These are phyloP conservation scores for Andrena minutula DNA, from an alignment of 2,888 invertebrate species.

Conservation along the genomic window DNA sequence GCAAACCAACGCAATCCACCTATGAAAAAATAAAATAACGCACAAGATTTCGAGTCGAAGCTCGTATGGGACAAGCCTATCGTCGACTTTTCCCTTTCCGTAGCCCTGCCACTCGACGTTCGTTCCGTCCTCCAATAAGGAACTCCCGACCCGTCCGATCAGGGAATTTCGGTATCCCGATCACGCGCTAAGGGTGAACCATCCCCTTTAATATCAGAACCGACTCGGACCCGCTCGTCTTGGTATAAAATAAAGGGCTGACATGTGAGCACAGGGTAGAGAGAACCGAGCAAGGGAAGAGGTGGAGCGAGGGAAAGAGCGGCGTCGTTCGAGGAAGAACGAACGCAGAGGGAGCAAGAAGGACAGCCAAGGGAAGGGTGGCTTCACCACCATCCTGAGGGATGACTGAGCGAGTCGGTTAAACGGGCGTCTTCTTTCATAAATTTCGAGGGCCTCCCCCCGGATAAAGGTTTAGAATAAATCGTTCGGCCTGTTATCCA, in stretches of 20 bases:
- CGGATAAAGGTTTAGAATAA: constrained; percentile 84
- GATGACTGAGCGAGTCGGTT: constrained; percentile 84
- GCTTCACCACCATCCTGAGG: constrained; percentile 81
- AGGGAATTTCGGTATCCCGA: constrained; percentile 81
- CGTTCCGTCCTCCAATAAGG: constrained; percentile 72
- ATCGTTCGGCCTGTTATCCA: constrained; percentile 84
- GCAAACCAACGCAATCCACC: not conserved
- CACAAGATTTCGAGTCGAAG: constrained; percentile 5
- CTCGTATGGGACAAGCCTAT: not conserved
- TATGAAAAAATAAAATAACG: not conserved
- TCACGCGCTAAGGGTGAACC: constrained; percentile 82
- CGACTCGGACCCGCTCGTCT: constrained; percentile 71
- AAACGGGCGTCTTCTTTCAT: constrained; percentile 85
- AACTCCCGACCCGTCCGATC: constrained; percentile 77
- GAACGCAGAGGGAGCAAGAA: constrained; percentile 62
- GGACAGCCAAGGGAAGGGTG: constrained; percentile 73
- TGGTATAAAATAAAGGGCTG: constrained; percentile 83
- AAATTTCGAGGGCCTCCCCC: constrained; percentile 81
- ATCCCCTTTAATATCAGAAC: constrained; percentile 83
- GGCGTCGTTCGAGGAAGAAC: constrained; percentile 30
- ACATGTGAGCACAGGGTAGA: constrained; percentile 77
- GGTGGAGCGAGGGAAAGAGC: constrained; percentile 28
- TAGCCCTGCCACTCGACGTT: constrained; percentile 48
- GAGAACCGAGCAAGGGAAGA: constrained; percentile 47
- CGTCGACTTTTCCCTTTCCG: not conserved